Evolutionary conservation across 1,140 invertebrate species (phyloP).

Genomic region (Drosophila eugracilis): DNA sequence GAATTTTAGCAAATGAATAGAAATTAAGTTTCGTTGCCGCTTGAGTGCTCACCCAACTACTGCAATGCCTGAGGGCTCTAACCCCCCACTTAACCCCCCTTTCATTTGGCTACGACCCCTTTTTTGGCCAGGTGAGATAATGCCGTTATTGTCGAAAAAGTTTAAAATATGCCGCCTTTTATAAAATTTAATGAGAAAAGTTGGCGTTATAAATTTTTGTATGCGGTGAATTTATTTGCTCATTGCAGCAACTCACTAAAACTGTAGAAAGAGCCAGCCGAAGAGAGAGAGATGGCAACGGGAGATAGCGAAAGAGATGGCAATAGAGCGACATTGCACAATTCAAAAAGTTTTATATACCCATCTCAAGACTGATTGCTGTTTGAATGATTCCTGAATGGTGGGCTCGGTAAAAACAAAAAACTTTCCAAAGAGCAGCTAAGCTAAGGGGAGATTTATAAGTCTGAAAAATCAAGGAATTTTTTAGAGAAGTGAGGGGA

Average conservation of each 20-base stretch:
- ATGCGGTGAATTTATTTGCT: slow-evolving; percentile 81
- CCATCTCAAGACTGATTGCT: slow-evolving; percentile 48
- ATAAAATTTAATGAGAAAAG: slow-evolving; percentile 84
- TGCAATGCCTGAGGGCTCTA: slow-evolving; percentile 51
- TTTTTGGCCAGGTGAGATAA: slow-evolving; percentile 69
- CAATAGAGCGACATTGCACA: slow-evolving; percentile 35
- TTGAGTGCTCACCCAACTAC: slow-evolving; percentile 69
- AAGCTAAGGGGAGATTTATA: neutral
- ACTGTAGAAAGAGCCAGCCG: neutral
- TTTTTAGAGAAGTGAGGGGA: too few relatives aligned
- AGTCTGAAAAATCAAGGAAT: neutral
- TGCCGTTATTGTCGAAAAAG: slow-evolving; percentile 80
- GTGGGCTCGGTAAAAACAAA: neutral
- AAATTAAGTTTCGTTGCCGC: slow-evolving; percentile 81
- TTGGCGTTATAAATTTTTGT: slow-evolving; percentile 82
- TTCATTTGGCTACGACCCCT: neutral
- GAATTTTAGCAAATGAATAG: slow-evolving; percentile 81
- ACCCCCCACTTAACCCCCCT: neutral
- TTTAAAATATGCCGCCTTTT: slow-evolving; percentile 83
- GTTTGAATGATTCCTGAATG: slow-evolving; percentile 48
- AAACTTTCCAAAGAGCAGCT: slow-evolving; percentile 2
- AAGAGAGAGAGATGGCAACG: neutral
- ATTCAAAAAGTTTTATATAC: slow-evolving; percentile 41
- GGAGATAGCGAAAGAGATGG: neutral
- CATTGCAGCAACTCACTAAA: slow-evolving; percentile 43